A percentile compares a stretch with the other conserved stretches of the same genome.
phyloP scores from a whole-genome alignment of 2,113 vertebrate species.

The Eurypyga helias region DNA sequence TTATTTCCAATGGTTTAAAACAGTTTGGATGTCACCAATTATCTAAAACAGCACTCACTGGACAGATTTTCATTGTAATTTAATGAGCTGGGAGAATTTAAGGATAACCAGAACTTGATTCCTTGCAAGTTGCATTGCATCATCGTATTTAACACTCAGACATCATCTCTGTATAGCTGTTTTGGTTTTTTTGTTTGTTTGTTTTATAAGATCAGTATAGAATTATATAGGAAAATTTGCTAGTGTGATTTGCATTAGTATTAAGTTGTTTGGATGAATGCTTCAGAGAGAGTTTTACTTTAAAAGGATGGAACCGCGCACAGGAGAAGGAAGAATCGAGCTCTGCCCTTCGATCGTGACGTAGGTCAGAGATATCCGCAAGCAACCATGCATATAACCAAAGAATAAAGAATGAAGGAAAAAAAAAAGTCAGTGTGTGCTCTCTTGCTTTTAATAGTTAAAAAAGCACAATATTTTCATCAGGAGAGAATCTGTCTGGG shows the following conservation, averaged over 20 bases:
- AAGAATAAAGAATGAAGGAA: neutral
- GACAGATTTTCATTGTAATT: neutral
- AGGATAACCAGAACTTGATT: neutral
- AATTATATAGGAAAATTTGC: neutral
- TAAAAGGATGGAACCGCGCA: neutral
- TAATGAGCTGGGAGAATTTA: neutral
- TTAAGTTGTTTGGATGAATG: neutral
- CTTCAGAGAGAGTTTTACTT: neutral
- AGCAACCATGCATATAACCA: neutral
- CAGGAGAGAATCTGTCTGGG: slow-evolving; percentile 1
- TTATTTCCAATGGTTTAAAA: neutral
- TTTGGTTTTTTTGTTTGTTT: too few relatives aligned
- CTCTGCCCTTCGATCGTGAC: neutral
- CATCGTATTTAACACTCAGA: neutral
- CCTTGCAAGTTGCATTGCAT: neutral
- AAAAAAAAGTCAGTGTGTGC: neutral
- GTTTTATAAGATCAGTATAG: neutral
- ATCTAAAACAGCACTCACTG: neutral
- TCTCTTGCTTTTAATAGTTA: neutral
- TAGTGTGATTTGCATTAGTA: neutral
- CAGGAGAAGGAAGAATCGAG: neutral
- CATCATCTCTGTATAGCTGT: neutral
- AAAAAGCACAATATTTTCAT: neutral
- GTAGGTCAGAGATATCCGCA: neutral
- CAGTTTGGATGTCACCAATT: neutral